Base-by-base conservation (phyloP, 2,888 invertebrate genomes). In the Sipunculus nudus region DNA sequence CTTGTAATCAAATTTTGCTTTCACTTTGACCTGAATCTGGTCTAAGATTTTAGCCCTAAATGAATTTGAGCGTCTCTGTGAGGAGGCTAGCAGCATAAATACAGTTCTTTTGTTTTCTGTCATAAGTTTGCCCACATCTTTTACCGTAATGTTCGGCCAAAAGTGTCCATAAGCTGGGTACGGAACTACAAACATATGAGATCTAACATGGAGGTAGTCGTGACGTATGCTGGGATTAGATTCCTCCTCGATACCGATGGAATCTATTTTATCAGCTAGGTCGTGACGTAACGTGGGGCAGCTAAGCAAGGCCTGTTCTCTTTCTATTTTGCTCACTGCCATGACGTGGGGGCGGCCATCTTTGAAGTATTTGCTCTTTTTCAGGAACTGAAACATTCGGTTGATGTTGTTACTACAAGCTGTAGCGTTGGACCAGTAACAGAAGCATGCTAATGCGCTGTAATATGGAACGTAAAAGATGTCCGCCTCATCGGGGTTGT, bases 131-230 rank as follows among this genome's bases (percentile, higher is more conserved):
- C n/a, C n/a, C n/a, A n/a, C n/a, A n/a, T n/a, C n/a, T n/a, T n/a
- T n/a, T n/a, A n/a, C n/a, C n/a, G n/a, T n/a, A n/a, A n/a, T n/a
- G n/a, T n/a, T n/a, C n/a, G 13, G 28, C 13, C 25, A 23, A 10
- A 74, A 67, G 55, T 77, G 78, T 8, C 72, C 64, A 49, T 78
- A 77, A 2, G 75, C 72, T 13, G 78, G 78, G 57, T 78, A 78
- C 3, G 78, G 78, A 1, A 67, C 74, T 2, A 74, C 70, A 23
- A 78, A 63, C 3, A 73, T 56, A 19, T 63, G 58, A 25, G 53
- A 55, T 25, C 49, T 40, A 31, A 65, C 45, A 10, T 56, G n/a
- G 41, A 26, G 43, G 23, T 26, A 26, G n/a, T 26, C 21, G 26
- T 43, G 25, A 25, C 26, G 43, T 13, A n/a, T n/a, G n/a, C n/a